These are phyloP conservation scores for Montipora foliosa DNA, from an alignment of 64 coral and sea anemone genomes.

Conservation along the genomic window DNA sequence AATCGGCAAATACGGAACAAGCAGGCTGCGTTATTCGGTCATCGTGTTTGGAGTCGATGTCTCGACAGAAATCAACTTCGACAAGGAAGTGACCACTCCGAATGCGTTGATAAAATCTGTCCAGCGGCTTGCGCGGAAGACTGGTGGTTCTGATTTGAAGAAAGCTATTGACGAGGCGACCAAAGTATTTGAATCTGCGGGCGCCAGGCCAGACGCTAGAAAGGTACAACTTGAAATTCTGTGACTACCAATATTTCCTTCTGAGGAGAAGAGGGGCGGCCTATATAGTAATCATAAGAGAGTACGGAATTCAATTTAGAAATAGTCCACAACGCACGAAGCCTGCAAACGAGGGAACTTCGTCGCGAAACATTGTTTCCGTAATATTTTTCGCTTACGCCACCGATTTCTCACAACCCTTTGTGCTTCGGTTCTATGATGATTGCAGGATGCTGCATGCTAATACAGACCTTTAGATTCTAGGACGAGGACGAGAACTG, in stretches of 20 bases:
- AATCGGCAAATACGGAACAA: constrained; percentile 77
- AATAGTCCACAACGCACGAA: no score
- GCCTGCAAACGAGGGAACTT: no score
- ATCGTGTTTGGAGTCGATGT: constrained; percentile 70
- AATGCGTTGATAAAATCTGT: constrained; percentile 63
- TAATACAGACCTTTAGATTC: no score
- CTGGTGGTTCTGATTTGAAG: constrained; percentile 42
- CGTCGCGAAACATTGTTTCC: no score
- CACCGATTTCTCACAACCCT: no score
- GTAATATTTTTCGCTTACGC: no score
- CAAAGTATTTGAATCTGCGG: constrained; percentile 33
- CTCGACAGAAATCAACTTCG: constrained; percentile 51
- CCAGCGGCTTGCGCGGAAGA: neutral
- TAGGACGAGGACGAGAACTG: no score
- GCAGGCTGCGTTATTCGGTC: constrained; percentile 70
- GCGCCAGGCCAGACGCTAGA: constrained; percentile 34
- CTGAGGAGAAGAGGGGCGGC: neutral
- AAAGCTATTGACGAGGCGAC: constrained; percentile 61
- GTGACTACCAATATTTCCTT: neutral
- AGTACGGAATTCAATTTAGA: no score
- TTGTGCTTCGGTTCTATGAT: no score
- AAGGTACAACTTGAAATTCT: constrained; percentile 33
- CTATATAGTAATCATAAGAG: no score
- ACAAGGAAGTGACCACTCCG: constrained; percentile 20
- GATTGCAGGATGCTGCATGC: no score